These are phyloP conservation scores for Aethes cnicana DNA, from an alignment of 2,888 invertebrate species.

Conservation along the genomic window DNA sequence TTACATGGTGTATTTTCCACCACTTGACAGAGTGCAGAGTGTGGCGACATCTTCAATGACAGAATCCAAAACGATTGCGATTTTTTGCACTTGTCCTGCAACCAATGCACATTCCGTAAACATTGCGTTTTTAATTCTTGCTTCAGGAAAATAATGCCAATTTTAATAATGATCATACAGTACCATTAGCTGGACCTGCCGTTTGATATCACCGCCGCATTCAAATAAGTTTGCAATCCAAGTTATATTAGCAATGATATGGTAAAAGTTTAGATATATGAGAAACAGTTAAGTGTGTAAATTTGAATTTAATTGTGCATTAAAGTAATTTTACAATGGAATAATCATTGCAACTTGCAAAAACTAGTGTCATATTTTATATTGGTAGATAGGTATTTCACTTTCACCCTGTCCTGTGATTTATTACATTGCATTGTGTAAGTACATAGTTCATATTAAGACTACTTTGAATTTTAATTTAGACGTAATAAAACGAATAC, in stretches of 20 bases:
- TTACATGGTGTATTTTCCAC: background rate
- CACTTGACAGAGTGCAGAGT: constrained; percentile 49
- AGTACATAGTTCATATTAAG: background rate
- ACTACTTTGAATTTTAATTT: background rate
- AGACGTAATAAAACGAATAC: too few relatives aligned
- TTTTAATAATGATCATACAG: constrained; percentile 52
- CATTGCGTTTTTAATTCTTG: constrained; percentile 66
- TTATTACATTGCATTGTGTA: background rate
- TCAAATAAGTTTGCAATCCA: constrained; percentile 10
- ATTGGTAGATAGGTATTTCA: too few relatives aligned
- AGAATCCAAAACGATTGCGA: constrained; percentile 63
- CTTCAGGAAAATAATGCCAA: constrained; percentile 81
- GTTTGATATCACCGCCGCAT: constrained; percentile 12
- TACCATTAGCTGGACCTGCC: constrained; percentile 29
- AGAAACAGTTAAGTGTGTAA: background rate
- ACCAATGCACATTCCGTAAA: constrained; percentile 72
- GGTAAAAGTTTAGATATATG: constrained; percentile 9
- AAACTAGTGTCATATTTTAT: too few relatives aligned
- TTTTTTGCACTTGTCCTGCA: constrained; percentile 76
- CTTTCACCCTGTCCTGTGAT: too few relatives aligned
- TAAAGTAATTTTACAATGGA: too few relatives aligned
- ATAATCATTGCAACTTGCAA: too few relatives aligned
- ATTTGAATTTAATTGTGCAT: too few relatives aligned
- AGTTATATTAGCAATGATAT: constrained; percentile 3
- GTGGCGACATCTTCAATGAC: constrained; percentile 52